Percentiles rank a stretch among this genome's conserved stretches.
Evolutionary conservation across 2,113 vertebrate genomes (phyloP).

Genomic region (Beaufortia kweichowensis): DNA sequence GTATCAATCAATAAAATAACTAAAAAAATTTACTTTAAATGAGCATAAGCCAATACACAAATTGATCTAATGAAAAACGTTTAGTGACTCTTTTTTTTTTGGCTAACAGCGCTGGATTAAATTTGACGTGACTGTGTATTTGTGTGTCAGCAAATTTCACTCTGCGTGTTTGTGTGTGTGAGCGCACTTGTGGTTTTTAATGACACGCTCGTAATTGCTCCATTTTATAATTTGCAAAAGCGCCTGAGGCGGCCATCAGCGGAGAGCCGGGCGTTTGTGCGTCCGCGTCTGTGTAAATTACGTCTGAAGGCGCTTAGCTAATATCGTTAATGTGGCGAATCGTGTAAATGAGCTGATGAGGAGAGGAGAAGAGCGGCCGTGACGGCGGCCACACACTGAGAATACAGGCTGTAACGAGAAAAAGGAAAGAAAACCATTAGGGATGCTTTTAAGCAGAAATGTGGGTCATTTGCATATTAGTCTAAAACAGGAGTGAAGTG

Average conservation of each 20-base stretch:
- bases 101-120: not conserved
- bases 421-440: conserved; percentile 30
- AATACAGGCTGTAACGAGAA: conserved; percentile 8
- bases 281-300: conserved; percentile 49
- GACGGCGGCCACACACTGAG: conserved; percentile 28
- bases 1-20: no score
- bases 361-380: conserved; percentile 23
- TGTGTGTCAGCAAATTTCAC: conserved; percentile 1
- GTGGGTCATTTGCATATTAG: conserved; percentile 32
- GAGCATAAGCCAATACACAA: no score
- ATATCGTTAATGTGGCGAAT: conserved; percentile 35
- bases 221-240: conserved; percentile 32
- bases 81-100: no score
- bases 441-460: conserved; percentile 21
- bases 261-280: conserved; percentile 30
- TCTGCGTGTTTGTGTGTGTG: conserved; percentile 32
- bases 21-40: no score
- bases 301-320: conserved; percentile 27
- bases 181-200: conserved; percentile 29
- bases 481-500: conserved; percentile 30
- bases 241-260: conserved; percentile 38
- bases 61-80: no score
- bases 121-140: not conserved
- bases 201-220: conserved; percentile 14
- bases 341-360: conserved; percentile 21